phyloP scores from a whole-genome alignment of 2,888 invertebrate species.

The Chaitophorus viminalis region DNA sequence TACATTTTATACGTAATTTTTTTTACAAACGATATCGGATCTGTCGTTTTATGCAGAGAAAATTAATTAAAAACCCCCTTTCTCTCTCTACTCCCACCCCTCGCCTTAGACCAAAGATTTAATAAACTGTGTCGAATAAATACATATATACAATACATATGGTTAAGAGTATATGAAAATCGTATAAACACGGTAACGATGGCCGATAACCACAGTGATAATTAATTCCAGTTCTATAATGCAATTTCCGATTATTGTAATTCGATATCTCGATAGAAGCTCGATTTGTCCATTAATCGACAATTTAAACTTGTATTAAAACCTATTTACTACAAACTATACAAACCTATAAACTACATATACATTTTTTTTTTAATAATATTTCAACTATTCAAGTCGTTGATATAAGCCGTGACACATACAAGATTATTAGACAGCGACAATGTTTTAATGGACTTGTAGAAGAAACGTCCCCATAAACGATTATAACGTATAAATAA shows the following conservation, averaged over 20 bases:
- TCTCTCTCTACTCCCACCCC: background rate
- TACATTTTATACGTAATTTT: background rate
- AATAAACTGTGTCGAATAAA: background rate
- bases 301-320: background rate
- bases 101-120: background rate
- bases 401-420: background rate
- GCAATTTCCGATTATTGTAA: background rate
- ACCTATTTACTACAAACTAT: background rate
- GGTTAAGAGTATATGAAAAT: background rate
- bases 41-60: background rate
- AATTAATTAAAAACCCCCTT: background rate
- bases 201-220: background rate
- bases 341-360: background rate
- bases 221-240: slow-evolving; percentile 2
- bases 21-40: background rate
- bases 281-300: slow-evolving; percentile 38
- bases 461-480: slow-evolving; percentile 1
- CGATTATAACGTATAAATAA: background rate
- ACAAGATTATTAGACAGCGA: background rate
- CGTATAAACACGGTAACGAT: background rate
- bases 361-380: background rate
- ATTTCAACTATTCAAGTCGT: background rate
- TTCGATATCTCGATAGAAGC: background rate
- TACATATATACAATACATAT: background rate
- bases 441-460: background rate